Percentiles rank a stretch among this genome's conserved stretches.
phyloP scores from a whole-genome alignment of 2,888 invertebrate species.

The Patella ulyssiponensis region DNA sequence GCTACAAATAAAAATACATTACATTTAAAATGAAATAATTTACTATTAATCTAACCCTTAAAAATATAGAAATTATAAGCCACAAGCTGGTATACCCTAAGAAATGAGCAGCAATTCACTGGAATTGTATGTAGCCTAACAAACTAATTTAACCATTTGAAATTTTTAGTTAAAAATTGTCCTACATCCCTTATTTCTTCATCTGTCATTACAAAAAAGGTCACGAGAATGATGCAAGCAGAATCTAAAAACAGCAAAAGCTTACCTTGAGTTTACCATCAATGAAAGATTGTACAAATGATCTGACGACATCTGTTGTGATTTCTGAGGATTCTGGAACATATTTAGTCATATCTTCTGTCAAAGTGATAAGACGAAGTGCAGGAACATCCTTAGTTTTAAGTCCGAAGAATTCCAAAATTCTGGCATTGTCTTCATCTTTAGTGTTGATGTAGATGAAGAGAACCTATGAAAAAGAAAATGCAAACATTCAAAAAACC shows the following conservation, averaged over 20 bases:
- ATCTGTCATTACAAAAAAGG: too few relatives aligned
- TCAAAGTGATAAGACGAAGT: conserved; percentile 92
- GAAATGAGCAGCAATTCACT: too few relatives aligned
- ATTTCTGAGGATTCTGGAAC: conserved; percentile 83
- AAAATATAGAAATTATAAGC: too few relatives aligned
- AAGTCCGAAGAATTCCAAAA: conserved; percentile 99
- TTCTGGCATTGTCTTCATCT: conserved; percentile 95
- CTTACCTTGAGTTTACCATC: conserved; percentile 88
- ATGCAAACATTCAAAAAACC: neutral
- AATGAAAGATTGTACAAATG: conserved; percentile 90
- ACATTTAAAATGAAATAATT: too few relatives aligned
- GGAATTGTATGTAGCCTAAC: too few relatives aligned
- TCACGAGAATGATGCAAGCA: too few relatives aligned
- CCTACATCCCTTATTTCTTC: too few relatives aligned
- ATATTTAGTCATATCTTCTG: conserved; percentile 82
- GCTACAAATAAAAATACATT: conserved; percentile 72
- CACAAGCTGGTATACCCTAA: too few relatives aligned
- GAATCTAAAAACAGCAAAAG: neutral
- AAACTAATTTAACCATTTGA: too few relatives aligned
- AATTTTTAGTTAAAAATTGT: too few relatives aligned
- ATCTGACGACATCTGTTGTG: conserved; percentile 79
- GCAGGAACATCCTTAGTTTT: conserved; percentile 83
- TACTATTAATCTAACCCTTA: too few relatives aligned
- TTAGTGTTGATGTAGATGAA: conserved; percentile 96
- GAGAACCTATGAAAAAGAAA: conserved; percentile 78